These are phyloP conservation scores for Zaprionus vittiger DNA, from an alignment of 1,140 invertebrate species.

Conservation along the genomic window DNA sequence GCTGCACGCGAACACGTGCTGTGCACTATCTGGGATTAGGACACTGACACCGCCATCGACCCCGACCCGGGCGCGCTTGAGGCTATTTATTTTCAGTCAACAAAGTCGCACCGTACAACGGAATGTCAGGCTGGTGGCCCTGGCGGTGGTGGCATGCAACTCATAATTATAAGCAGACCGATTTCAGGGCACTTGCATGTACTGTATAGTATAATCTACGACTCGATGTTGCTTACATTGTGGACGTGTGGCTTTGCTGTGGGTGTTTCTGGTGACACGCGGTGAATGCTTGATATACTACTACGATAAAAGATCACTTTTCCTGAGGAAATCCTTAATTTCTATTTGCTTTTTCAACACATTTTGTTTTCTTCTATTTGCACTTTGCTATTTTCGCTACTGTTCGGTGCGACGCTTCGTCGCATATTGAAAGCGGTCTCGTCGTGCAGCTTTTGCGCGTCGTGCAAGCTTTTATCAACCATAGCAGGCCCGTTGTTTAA, in stretches of 20 bases:
- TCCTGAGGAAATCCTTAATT: slow-evolving; percentile 6
- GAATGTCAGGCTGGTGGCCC: slow-evolving; percentile 21
- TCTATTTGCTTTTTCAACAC: slow-evolving; percentile 28
- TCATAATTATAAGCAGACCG: slow-evolving; percentile 49
- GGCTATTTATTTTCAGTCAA: slow-evolving; percentile 73
- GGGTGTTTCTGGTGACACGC: slow-evolving; percentile 28
- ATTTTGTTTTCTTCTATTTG: slow-evolving; percentile 11
- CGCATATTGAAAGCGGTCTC: slow-evolving; percentile 45
- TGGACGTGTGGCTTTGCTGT: slow-evolving; percentile 8
- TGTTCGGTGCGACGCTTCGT: slow-evolving; percentile 46
- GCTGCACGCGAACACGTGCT: slow-evolving; percentile 71
- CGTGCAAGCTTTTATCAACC: slow-evolving; percentile 22
- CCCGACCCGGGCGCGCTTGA: slow-evolving; percentile 2
- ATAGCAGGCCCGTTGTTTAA: slow-evolving; percentile 32
- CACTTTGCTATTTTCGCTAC: slow-evolving; percentile 34
- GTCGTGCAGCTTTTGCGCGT: slow-evolving; percentile 41
- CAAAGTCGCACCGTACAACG: slow-evolving; percentile 49
- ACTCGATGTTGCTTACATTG: slow-evolving; percentile 58
- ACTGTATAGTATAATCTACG: slow-evolving; percentile 14
- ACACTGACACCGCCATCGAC: neutral
- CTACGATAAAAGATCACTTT: slow-evolving; percentile 13
- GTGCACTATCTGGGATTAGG: slow-evolving; percentile 1
- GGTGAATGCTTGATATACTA: slow-evolving; percentile 47
- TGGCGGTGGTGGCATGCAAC: slow-evolving; percentile 29
- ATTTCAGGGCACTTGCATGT: slow-evolving; percentile 17